Evolutionary conservation across 2,113 vertebrate genomes (phyloP), one percentile per base, ranked within the genome.

Genomic region (Aldabrachelys gigantea): DNA sequence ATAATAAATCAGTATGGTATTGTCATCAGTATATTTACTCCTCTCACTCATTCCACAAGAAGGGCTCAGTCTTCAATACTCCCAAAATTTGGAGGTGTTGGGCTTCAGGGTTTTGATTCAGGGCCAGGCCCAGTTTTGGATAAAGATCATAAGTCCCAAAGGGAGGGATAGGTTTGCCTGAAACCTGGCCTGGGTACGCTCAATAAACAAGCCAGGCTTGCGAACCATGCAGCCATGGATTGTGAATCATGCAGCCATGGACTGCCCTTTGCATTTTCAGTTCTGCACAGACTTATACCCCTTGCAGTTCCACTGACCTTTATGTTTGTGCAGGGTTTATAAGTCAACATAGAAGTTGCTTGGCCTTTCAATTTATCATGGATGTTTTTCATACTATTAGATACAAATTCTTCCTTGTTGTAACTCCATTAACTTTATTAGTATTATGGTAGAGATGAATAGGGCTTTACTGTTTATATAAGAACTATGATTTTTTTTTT

Each of bases 221-320:
- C 62, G 62, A 95, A 35, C 10, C 49, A 22, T 35, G 35, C 31
- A 41, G 16, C 50, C 41, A 14, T 16, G 29, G 41, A 84, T 8
- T 85, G 22, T 57, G 62, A 95, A 29, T 8, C 49, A 22, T n/a
- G 35, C 24, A 35, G 13, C 50, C 41, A 12, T 21, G 29, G 49
- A 57, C 10, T 19, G 90, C 52, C 1, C 0, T 0, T 4, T 65
- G 1, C 10, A 69, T 56, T 72, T 69, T 57, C 41, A 10, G 3
- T 31, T 3, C 35, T n/a, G 35, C 16, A 72, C 19, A 72, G 35
- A 72, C 76, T 24, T 85, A 16, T 41, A 50, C 2, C 19, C 25
- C 35, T 88, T 44, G 69, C 22, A 6, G 2, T 65, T 56, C 76
- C 80, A 10, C 29, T 38, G 49, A 11, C 72, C 54, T 91, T 83